Base-by-base conservation (phyloP, 1,140 invertebrate genomes). In the Pectinophora gossypiella region DNA sequence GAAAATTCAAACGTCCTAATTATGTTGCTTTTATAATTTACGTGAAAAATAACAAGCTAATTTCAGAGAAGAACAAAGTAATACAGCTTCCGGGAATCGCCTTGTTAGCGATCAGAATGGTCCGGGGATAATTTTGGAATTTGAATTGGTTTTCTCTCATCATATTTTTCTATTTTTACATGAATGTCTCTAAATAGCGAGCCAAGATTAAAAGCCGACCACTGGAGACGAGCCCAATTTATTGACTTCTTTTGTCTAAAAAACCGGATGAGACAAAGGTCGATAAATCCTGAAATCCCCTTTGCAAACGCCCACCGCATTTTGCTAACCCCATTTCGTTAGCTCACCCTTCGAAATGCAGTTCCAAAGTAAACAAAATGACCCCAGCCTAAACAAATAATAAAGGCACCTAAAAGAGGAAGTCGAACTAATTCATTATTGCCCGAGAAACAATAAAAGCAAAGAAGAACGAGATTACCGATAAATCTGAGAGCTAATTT, bases 341-440 rank as follows among this genome's bases (percentile, higher is more conserved):
- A 9, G n/a, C n/a, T n/a, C 23, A 12, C 66, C 67, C 61, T 51
- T 54, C 54, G 56, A 63, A 65, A 71, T 78, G 70, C 76, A 75
- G 59, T 68, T 68, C 61, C 62, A 73, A 71, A 76, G 59, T 60
- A 80, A 84, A 82, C 71, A 74, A 55, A 76, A 68, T 76, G 72
- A 76, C 72, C 63, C 67, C 67, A 50, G 64, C 69, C 64, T 72
- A 71, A 75, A 64, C 68, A 81, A 81, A 79, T 73, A 79, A 73
- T 58, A 60, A 13, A 7, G 10, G 12, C 16, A 32, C 27, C 27
- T 66, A 63, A 68, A 69, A 71, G 63, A 72, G 72, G 62, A 82
- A 77, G 67, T 80, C 64, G 52, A 72, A 66, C 68, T 78, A 76
- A 84, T 84, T 86, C 74, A 84, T 84, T 82, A 77, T 61, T 61